These are phyloP conservation scores for Squalus acanthias DNA, from an alignment of 2,797 vertebrate genomes.

Conservation along the genomic window DNA sequence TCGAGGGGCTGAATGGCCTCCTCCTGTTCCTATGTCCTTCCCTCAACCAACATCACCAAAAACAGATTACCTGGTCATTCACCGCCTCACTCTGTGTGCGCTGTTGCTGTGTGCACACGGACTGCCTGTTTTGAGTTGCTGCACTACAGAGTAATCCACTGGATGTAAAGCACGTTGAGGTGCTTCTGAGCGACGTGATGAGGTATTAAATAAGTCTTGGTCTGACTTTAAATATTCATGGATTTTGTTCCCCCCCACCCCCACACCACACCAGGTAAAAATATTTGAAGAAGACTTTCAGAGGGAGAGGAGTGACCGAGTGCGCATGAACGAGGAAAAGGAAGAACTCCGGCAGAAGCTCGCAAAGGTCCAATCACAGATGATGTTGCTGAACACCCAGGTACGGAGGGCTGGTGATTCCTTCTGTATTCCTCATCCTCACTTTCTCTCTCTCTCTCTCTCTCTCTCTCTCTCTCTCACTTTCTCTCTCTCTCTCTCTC, in stretches of 20 bases:
- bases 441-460: not conserved
- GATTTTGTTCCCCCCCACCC: not conserved
- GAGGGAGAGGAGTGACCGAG: slow-evolving; percentile 87
- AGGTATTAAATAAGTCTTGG: no score
- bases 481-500: no score
- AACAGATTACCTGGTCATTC: no score
- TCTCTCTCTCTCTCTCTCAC: no score
- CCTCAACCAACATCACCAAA: no score
- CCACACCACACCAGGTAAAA: slow-evolving; percentile 68
- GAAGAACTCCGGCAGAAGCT: slow-evolving; percentile 88
- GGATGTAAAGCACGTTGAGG: not conserved
- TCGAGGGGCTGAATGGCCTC: no score
- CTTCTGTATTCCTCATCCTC: no score
- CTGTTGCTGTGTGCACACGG: no score
- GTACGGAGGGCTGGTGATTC: slow-evolving; percentile 48
- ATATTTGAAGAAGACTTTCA: slow-evolving; percentile 98
- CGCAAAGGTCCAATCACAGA: slow-evolving; percentile 83
- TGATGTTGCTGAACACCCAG: slow-evolving; percentile 80
- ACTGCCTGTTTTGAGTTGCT: not conserved
- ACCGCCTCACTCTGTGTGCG: not conserved
- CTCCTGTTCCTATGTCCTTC: no score
- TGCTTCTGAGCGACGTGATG: not conserved
- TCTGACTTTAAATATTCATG: no score
- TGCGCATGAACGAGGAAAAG: slow-evolving; percentile 97
- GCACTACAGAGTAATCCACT: not conserved